Conservation (phyloP, 2,113 vertebrate species). For the Passerina amoena region DNA sequence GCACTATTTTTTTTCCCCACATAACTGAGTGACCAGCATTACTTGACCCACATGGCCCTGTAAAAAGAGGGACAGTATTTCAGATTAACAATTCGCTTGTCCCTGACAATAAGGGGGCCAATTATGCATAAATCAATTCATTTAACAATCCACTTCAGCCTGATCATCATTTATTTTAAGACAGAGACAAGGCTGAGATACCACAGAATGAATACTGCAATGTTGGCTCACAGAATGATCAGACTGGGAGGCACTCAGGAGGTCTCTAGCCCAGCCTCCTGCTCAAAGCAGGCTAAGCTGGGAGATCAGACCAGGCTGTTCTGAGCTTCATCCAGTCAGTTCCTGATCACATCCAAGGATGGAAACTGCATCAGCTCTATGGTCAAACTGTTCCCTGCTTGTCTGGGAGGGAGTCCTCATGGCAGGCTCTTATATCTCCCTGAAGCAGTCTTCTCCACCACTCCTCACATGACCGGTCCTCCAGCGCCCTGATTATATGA, state of each 20-base stretch:
- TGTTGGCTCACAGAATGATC: not conserved
- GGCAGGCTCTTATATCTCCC: not conserved
- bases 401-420: not conserved
- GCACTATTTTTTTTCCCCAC: not conserved
- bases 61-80: not conserved
- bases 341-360: not conserved
- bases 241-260: not conserved
- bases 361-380: not conserved
- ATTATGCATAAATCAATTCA: not conserved
- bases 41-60: not conserved
- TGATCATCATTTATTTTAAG: not conserved
- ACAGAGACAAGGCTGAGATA: not conserved
- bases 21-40: not conserved
- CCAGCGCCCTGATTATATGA: not conserved
- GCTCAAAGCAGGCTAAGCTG: not conserved
- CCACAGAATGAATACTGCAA: not conserved
- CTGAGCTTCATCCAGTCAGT: not conserved
- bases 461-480: not conserved
- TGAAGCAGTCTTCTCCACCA: not conserved
- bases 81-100: not conserved
- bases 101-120: not conserved
- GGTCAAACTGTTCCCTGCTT: not conserved
- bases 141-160: not conserved
- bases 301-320: not conserved
- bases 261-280: not conserved